Conservation (phyloP, 1,140 invertebrate species). For the Tribolium castaneum region DNA sequence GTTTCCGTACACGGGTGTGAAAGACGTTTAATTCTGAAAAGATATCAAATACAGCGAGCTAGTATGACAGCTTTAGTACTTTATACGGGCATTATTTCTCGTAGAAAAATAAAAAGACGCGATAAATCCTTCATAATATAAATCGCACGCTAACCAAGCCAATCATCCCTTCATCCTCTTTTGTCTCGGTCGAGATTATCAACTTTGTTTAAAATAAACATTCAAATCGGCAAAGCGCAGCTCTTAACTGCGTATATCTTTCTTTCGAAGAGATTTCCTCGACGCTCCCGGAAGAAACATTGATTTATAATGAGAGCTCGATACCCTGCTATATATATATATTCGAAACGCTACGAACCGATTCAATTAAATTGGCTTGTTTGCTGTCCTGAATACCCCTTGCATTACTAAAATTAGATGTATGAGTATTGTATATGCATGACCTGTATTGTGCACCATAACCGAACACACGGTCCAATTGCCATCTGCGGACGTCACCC, state of each 20-base stretch:
- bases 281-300: constrained; percentile 30
- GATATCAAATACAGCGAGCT: constrained; percentile 51
- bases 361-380: constrained; percentile 55
- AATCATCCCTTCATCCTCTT: constrained; percentile 53
- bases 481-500: constrained; percentile 36
- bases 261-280: constrained; percentile 24
- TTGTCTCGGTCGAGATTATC: constrained; percentile 13
- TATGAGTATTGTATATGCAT: constrained; percentile 39
- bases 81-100: constrained; percentile 53
- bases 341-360: constrained; percentile 43
- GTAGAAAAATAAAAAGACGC: constrained; percentile 52
- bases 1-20: constrained; percentile 51
- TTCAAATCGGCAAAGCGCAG: constrained; percentile 6
- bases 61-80: constrained; percentile 54
- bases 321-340: constrained; percentile 43
- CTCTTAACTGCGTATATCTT: constrained; percentile 24
- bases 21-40: constrained; percentile 52
- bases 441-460: constrained; percentile 39
- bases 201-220: constrained; percentile 41
- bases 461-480: constrained; percentile 39
- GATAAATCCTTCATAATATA: constrained; percentile 57
- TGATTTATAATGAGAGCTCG: constrained; percentile 44
- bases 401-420: constrained; percentile 51
- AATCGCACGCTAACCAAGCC: constrained; percentile 53
- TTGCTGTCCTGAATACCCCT: constrained; percentile 47